A percentile compares a stretch with the other conserved stretches of the same genome.
phyloP scores from a whole-genome alignment of 2,797 vertebrate species.

The Falco naumanni region DNA sequence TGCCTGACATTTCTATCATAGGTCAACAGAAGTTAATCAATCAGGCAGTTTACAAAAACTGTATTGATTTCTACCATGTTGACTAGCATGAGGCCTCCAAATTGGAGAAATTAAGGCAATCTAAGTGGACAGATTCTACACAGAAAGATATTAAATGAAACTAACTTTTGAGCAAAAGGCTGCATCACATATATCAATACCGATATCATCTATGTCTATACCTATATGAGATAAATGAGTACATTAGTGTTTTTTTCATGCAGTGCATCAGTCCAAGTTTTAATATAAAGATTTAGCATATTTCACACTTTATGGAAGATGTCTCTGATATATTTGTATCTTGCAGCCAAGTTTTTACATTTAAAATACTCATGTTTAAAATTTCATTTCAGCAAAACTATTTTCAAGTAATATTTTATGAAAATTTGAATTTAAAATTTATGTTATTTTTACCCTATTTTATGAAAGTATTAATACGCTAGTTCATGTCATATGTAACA shows the following conservation, averaged over 20 bases:
- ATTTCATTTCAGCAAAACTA: neutral
- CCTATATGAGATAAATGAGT: neutral
- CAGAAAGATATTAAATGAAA: neutral
- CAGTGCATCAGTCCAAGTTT: neutral
- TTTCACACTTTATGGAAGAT: neutral
- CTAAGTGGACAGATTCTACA: neutral
- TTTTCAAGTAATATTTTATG: neutral
- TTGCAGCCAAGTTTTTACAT: neutral
- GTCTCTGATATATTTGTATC: neutral
- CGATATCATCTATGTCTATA: neutral
- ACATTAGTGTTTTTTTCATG: neutral
- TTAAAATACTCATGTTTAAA: neutral
- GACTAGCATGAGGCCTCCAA: neutral
- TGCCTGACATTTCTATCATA: neutral
- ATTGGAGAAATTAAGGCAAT: constrained; percentile 7
- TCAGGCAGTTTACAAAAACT: neutral
- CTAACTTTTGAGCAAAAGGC: neutral
- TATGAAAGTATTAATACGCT: neutral
- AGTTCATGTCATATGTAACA: neutral
- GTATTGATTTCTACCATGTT: neutral
- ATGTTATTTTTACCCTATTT: neutral
- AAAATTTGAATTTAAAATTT: constrained; percentile 8
- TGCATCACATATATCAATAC: neutral
- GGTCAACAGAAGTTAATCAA: neutral
- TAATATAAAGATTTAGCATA: neutral